Evolutionary conservation across 2,888 invertebrate genomes (phyloP).

Genomic region (Synanthedon vespiformis): DNA sequence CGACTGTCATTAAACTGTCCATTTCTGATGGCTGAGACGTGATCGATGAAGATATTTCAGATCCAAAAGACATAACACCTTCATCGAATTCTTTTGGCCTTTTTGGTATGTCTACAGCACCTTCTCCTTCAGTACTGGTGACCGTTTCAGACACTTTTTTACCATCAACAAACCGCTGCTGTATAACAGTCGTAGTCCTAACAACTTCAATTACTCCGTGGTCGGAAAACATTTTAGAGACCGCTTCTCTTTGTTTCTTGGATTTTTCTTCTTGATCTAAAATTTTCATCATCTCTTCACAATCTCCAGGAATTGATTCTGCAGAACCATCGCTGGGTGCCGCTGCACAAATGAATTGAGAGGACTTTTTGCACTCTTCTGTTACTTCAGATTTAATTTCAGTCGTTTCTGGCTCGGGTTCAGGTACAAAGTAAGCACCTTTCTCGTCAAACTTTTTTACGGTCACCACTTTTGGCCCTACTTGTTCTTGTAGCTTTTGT

Average conservation of each 20-base stretch:
- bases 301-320: conserved; percentile 70
- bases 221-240: conserved; percentile 37
- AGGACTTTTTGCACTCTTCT: conserved; percentile 54
- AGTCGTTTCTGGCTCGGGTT: conserved; percentile 31
- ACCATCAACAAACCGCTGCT: conserved; percentile 59
- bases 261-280: conserved; percentile 64
- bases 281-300: conserved; percentile 71
- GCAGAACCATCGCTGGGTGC: conserved; percentile 61
- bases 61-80: conserved; percentile 52
- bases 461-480: conserved; percentile 53
- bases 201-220: conserved; percentile 52
- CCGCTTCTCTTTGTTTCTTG: conserved; percentile 22
- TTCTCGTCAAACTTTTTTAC: conserved; percentile 61
- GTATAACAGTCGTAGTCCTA: conserved; percentile 56
- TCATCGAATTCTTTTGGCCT: conserved; percentile 45
- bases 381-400: conserved; percentile 30
- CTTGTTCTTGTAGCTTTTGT: conserved; percentile 43
- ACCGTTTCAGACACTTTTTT: conserved; percentile 61
- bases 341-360: conserved; percentile 58
- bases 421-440: conserved; percentile 61
- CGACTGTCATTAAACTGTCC: conserved; percentile 62
- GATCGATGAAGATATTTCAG: conserved; percentile 65
- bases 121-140: conserved; percentile 47
- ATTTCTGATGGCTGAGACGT: conserved; percentile 64
- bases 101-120: conserved; percentile 58